Base-by-base conservation (phyloP, 1,140 invertebrate species). In the Apis dorsata region DNA sequence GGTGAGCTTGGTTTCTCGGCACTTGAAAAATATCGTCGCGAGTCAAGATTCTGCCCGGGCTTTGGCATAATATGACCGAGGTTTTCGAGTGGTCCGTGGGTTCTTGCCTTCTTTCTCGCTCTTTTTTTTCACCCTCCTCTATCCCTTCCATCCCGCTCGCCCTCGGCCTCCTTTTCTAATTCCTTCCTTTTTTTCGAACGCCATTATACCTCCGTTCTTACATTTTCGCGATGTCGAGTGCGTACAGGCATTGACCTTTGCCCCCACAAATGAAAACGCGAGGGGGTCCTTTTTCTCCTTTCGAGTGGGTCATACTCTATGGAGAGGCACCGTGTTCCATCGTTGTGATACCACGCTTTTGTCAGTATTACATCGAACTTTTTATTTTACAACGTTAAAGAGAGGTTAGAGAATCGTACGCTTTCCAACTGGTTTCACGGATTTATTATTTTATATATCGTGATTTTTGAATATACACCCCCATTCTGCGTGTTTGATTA, bases 181-280 rank as follows among this genome's bases (percentile, higher is more conserved):
- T 90, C 86, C 85, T 81, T 89, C 59, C 82, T 87, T 85, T 85
- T 83, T 86, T 86, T 88, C 74, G 89, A 89, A 87, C 85, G 83
- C 86, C 86, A 91, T 91, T 91, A 91, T 91, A 79, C 85, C 79
- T 60, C 34, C 84, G 86, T 92, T 89, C 86, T 92, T 91, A 91
- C 86, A 86, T 90, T 44, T 90, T 90, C 87, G 90, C 90, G 90
- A 89, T 90, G 91, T 90, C 90, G 89, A 91, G 91, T 91, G 87
- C 87, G 86, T 84, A 85, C 87, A 91, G 78, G 90, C 90, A 92
- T 90, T 91, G 91, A 91, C 90, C 91, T 91, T 91, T 91, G 75
- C 85, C 87, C 80, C 88, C 85, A 82, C 72, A 81, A 85, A 91
- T 89, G 87, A 91, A 91, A 91, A 90, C 84, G 85, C 84, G 83